These are phyloP conservation scores for Drosophila stalkeri DNA, from an alignment of 2,888 invertebrate genomes.

Conservation along the genomic window DNA sequence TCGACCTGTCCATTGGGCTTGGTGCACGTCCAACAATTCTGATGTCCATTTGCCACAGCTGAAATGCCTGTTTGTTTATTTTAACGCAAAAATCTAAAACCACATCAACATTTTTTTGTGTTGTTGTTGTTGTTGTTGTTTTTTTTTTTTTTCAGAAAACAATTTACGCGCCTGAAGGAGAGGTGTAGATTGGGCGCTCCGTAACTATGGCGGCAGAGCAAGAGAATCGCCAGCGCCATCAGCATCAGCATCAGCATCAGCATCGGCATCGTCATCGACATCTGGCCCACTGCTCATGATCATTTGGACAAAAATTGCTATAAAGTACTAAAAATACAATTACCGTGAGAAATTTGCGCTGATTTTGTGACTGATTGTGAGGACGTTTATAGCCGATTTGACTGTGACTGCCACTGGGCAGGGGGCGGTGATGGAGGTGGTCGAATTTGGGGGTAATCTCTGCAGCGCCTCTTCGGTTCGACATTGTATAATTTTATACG, in stretches of 20 bases:
- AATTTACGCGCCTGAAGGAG: constrained; percentile 61
- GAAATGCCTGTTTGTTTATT: constrained; percentile 77
- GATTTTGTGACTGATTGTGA: constrained; percentile 82
- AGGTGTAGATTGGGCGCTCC: constrained; percentile 16
- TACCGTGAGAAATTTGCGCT: constrained; percentile 79
- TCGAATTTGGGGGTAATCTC: background rate
- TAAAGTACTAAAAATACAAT: constrained; percentile 84
- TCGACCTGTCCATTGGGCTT: constrained; percentile 53
- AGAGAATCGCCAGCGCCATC: constrained; percentile 16
- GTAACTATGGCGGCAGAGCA: constrained; percentile 24
- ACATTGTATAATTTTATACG: constrained; percentile 6
- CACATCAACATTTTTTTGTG: constrained; percentile 72
- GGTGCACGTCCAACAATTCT: constrained; percentile 56
- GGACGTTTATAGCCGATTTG: constrained; percentile 80
- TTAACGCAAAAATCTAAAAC: constrained; percentile 73
- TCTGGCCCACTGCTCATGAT: constrained; percentile 69
- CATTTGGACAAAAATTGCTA: constrained; percentile 82
- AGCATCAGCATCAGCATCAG: constrained; percentile 38
- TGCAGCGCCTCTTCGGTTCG: background rate
- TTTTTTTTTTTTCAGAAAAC: constrained; percentile 46
- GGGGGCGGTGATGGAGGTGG: background rate
- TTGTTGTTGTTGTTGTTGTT: background rate
- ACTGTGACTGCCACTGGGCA: constrained; percentile 62
- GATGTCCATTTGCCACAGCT: constrained; percentile 77
- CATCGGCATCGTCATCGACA: constrained; percentile 64